Evolutionary conservation across 2,797 vertebrate species (phyloP).

Genomic region (Neopelma chrysocephalum): DNA sequence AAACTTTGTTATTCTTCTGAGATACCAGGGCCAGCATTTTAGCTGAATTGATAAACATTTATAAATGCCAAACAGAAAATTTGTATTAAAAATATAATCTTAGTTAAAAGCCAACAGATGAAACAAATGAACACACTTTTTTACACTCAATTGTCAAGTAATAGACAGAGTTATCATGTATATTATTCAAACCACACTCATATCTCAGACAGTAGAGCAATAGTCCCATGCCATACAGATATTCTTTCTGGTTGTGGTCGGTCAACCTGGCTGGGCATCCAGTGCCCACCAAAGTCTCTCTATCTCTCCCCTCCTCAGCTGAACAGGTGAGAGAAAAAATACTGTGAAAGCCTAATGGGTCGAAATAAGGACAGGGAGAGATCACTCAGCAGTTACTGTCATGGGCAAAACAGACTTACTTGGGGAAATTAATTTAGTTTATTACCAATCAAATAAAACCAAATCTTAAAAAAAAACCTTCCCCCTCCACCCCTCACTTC

Average conservation of each 20-base stretch:
- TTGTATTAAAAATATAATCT: not conserved
- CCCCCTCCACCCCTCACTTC: not conserved
- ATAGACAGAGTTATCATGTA: not conserved
- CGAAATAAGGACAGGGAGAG: not conserved
- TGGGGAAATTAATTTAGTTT: not conserved
- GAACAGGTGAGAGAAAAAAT: not conserved
- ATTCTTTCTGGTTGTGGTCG: not conserved
- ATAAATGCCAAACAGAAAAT: not conserved
- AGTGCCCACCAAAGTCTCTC: not conserved
- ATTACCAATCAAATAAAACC: not conserved
- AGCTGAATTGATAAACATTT: not conserved
- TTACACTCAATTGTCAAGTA: not conserved
- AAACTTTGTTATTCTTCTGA: not conserved
- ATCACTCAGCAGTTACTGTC: not conserved
- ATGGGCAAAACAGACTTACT: not conserved
- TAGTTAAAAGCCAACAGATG: not conserved
- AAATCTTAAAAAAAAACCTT: not conserved
- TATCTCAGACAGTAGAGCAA: not conserved
- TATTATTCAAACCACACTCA: not conserved
- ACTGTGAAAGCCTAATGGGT: too few relatives aligned
- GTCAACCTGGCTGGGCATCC: not conserved
- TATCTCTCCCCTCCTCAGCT: not conserved
- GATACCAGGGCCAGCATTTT: not conserved
- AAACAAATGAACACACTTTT: not conserved
- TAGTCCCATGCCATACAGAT: not conserved